A percentile compares a stretch with the other conserved stretches of the same genome.
phyloP scores from a whole-genome alignment of 2,113 vertebrate genomes.

The Carlito syrichta region DNA sequence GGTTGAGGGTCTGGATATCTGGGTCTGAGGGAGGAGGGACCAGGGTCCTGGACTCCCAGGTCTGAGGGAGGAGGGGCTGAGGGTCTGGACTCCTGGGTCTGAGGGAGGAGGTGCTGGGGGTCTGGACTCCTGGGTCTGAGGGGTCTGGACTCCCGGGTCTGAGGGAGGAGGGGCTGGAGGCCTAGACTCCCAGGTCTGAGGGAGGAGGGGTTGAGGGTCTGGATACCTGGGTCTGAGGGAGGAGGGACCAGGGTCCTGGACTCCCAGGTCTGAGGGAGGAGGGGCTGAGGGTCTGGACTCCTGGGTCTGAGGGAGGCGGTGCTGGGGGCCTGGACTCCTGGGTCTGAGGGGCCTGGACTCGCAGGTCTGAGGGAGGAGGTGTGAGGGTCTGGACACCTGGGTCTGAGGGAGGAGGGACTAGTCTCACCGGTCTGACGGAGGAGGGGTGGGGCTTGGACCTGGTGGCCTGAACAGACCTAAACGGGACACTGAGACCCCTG shows the following conservation, averaged over 20 bases:
- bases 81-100: neutral
- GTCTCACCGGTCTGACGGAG: neutral
- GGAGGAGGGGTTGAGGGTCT: slow-evolving; percentile 4
- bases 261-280: too few relatives aligned
- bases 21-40: neutral
- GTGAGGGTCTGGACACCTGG: neutral
- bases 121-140: too few relatives aligned
- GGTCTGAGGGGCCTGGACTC: slow-evolving; percentile 22
- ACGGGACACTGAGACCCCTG: neutral
- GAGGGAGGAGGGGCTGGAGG: neutral
- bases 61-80: too few relatives aligned
- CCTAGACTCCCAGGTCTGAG: too few relatives aligned
- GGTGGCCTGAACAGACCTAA: neutral
- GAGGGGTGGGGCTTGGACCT: neutral
- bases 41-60: too few relatives aligned
- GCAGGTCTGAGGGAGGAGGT: neutral
- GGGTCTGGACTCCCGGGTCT: neutral
- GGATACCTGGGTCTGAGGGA: neutral
- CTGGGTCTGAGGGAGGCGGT: neutral
- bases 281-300: slow-evolving; percentile 12
- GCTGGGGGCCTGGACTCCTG: too few relatives aligned
- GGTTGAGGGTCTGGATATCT: slow-evolving; percentile 9
- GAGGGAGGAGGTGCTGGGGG: neutral
- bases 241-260: neutral
- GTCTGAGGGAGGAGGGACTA: neutral